Conservation (phyloP, 2,113 vertebrate species). For the Dunckerocampus dactyliophorus region DNA sequence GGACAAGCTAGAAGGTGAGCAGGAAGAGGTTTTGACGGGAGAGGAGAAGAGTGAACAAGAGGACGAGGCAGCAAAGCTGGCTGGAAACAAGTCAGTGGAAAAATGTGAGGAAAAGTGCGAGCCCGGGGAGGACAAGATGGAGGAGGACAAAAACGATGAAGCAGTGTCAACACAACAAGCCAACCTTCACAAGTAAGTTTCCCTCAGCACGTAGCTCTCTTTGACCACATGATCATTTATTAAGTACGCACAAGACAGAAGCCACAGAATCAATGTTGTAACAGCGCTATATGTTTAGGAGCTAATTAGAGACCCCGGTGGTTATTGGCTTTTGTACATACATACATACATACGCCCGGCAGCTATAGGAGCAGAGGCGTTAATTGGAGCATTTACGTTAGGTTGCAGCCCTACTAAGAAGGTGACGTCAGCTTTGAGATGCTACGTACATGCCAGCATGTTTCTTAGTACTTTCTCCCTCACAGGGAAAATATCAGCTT, state of each 20-base stretch:
- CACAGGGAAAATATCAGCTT: slow-evolving; percentile 68
- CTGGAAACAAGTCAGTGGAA: background rate
- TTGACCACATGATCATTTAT: no score
- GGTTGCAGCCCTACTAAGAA: background rate
- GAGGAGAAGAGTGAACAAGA: background rate
- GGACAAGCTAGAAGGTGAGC: background rate
- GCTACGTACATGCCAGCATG: background rate
- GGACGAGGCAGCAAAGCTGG: background rate
- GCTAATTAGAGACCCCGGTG: no score
- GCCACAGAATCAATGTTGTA: no score
- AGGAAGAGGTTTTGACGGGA: background rate
- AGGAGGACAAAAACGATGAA: background rate
- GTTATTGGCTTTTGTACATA: no score
- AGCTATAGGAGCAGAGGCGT: background rate
- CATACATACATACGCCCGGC: no score
- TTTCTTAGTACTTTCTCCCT: background rate
- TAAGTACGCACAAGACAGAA: no score
- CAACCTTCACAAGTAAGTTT: slow-evolving; percentile 36
- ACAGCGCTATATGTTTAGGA: no score
- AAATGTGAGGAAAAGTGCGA: background rate
- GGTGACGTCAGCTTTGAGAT: no score
- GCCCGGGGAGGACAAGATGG: background rate
- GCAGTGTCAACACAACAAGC: background rate
- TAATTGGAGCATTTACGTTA: background rate
- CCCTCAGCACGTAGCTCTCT: background rate